Conservation (phyloP, 2,888 invertebrate species). For the Cetonia aurata region DNA sequence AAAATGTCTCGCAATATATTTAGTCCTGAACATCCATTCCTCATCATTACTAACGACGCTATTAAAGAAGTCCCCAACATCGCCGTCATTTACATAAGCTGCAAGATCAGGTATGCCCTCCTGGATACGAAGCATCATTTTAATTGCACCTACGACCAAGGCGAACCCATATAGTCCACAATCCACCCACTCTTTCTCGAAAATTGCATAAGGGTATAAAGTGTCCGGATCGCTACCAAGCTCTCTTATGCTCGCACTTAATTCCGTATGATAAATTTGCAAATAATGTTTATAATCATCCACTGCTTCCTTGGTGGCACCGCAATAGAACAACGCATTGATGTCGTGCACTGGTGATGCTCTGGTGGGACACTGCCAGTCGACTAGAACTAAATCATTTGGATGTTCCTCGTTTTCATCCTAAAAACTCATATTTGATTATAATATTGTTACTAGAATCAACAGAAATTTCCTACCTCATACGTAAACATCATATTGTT, state of each 20-base stretch:
- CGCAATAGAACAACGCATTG: not conserved
- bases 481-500: constrained; percentile 50
- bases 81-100: too few relatives aligned
- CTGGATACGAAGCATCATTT: not conserved
- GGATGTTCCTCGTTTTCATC: constrained; percentile 4
- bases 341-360: constrained; percentile 29
- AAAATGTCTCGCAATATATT: constrained; percentile 10
- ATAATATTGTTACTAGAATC: too few relatives aligned
- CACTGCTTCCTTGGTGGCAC: not conserved
- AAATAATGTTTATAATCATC: constrained; percentile 16
- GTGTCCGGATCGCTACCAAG: constrained; percentile 22
- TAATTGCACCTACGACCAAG: not conserved
- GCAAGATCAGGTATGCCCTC: not conserved
- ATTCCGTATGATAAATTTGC: constrained; percentile 17
- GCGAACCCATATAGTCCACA: constrained; percentile 1
- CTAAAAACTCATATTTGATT: not conserved
- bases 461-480: constrained; percentile 39
- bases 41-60: not conserved
- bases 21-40: constrained; percentile 5
- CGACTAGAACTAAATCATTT: constrained; percentile 14
- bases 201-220: constrained; percentile 1
- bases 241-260: constrained; percentile 12
- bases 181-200: constrained; percentile 22
- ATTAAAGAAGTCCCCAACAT: too few relatives aligned
- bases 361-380: constrained; percentile 13